Conservation (phyloP, 2,113 vertebrate genomes). For the Gallinago media region DNA sequence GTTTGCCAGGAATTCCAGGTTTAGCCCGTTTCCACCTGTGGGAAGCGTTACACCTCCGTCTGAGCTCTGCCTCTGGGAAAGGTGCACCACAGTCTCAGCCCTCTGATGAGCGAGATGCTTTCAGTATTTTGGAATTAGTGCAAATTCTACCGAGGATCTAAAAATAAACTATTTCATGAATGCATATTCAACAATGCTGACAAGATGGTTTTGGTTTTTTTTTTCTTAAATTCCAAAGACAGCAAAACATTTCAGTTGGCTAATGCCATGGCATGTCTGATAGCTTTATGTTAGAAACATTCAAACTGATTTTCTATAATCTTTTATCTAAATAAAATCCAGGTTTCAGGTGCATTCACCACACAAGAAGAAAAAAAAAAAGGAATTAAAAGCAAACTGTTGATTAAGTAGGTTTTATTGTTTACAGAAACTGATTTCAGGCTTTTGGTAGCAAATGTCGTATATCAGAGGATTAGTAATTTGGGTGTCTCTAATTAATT, state of each 20-base stretch:
- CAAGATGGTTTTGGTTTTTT: fast-evolving
- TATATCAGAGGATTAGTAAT: constrained; percentile 23
- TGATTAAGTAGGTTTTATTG: constrained; percentile 13
- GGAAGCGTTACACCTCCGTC: not conserved
- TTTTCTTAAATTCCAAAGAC: not conserved
- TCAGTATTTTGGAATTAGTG: not conserved
- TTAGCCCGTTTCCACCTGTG: not conserved
- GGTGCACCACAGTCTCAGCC: not conserved
- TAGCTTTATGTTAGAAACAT: not conserved
- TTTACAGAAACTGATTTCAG: not conserved
- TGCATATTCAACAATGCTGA: not conserved
- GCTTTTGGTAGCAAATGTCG: not conserved
- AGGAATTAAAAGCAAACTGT: not conserved
- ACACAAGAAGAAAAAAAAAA: not conserved
- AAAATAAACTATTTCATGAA: not conserved
- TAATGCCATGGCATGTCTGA: not conserved
- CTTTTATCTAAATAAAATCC: not conserved
- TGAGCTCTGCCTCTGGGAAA: not conserved
- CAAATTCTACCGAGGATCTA: not conserved
- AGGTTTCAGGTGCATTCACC: not conserved
- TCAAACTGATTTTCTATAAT: not conserved
- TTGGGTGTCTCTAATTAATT: constrained; percentile 12
- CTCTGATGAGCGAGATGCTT: not conserved
- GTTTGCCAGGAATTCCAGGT: not conserved
- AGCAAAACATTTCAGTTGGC: not conserved